Percentiles rank a stretch among this genome's conserved stretches.
phyloP scores from a whole-genome alignment of 2,888 invertebrate species.

The Epistrophe eligans region DNA sequence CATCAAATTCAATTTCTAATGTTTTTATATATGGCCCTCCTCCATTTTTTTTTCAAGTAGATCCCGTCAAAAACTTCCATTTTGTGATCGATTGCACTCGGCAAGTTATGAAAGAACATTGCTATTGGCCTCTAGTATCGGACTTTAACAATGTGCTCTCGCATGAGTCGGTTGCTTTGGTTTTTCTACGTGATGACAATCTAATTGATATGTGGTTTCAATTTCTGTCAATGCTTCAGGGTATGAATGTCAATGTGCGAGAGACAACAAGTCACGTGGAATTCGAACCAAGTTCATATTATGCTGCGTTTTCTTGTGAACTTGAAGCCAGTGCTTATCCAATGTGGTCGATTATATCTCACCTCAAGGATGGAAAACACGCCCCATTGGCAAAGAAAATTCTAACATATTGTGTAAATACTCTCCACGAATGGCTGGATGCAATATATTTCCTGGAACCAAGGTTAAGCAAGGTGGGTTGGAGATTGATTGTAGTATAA shows the following conservation, averaged over 20 bases:
- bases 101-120: conserved; percentile 98
- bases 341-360: conserved; percentile 98
- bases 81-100: conserved; percentile 96
- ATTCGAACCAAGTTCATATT: conserved; percentile 98
- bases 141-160: conserved; percentile 98
- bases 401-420: conserved; percentile 90
- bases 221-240: conserved; percentile 97
- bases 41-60: conserved; percentile 83
- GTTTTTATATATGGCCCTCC: conserved; percentile 11
- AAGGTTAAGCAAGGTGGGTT: conserved; percentile 85
- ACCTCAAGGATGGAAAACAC: conserved; percentile 90
- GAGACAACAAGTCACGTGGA: conserved; percentile 96
- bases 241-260: conserved; percentile 98
- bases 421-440: conserved; percentile 94
- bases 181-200: conserved; percentile 94
- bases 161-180: conserved; percentile 94
- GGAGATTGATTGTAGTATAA: neutral
- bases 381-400: conserved; percentile 91
- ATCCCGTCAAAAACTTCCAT: conserved; percentile 92
- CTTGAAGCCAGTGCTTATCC: conserved; percentile 98
- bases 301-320: conserved; percentile 98
- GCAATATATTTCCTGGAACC: conserved; percentile 90
- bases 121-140: conserved; percentile 98
- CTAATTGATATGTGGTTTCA: conserved; percentile 98
- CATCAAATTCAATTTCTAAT: neutral